Percentiles rank a stretch among this genome's conserved stretches.
phyloP scores from a whole-genome alignment of 2,888 invertebrate genomes.

The Sphaerophoria taeniata region DNA sequence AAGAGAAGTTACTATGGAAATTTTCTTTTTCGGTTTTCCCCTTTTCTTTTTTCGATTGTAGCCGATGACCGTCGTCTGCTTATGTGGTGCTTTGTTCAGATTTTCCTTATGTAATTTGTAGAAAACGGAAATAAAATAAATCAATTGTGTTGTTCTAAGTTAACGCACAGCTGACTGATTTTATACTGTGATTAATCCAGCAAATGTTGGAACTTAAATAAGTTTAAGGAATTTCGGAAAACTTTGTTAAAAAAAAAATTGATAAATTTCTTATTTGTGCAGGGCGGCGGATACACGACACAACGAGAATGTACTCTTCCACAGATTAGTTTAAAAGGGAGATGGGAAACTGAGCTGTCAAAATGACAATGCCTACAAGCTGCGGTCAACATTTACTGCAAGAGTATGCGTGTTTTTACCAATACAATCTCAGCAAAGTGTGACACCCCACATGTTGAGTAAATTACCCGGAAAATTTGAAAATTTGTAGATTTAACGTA shows the following conservation, averaged over 20 bases:
- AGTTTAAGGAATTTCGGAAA: conserved; percentile 12
- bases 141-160: conserved; percentile 10
- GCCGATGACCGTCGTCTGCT: conserved; percentile 23
- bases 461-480: too few relatives aligned
- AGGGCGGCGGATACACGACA: conserved; percentile 37
- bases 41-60: conserved; percentile 28
- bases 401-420: too few relatives aligned
- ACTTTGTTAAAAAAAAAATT: conserved; percentile 23
- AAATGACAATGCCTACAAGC: too few relatives aligned
- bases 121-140: background rate
- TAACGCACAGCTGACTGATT: conserved; percentile 46
- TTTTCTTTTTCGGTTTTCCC: conserved; percentile 10
- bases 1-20: conserved; percentile 27
- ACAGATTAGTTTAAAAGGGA: too few relatives aligned
- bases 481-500: too few relatives aligned
- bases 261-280: conserved; percentile 45
- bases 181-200: conserved; percentile 40
- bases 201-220: conserved; percentile 48
- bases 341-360: too few relatives aligned
- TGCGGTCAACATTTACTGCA: too few relatives aligned
- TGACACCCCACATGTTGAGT: too few relatives aligned
- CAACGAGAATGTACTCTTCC: conserved; percentile 13
- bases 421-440: too few relatives aligned
- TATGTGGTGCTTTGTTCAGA: background rate
- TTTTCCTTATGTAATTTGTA: conserved; percentile 42